phyloP scores from a whole-genome alignment of 2,888 invertebrate genomes.

The Pachycephus smyrnensis region DNA sequence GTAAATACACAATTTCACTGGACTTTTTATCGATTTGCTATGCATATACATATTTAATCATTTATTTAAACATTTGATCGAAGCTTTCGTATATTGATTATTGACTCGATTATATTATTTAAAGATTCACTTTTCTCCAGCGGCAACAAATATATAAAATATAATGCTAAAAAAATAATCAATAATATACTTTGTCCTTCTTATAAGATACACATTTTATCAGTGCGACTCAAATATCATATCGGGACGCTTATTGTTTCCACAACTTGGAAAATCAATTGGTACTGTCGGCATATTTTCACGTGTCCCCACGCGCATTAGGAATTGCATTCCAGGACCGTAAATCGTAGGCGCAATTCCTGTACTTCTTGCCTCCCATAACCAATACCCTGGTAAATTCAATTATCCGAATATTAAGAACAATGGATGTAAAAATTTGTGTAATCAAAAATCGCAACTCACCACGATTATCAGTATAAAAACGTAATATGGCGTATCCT shows the following conservation, averaged over 20 bases:
- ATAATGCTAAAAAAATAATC: not conserved
- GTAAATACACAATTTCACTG: not conserved
- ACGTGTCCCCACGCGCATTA: slow-evolving; percentile 46
- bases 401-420: not conserved
- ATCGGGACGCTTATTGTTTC: slow-evolving; percentile 48
- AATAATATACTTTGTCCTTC: not conserved
- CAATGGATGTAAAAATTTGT: not conserved
- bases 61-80: no score
- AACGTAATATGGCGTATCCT: slow-evolving; percentile 63
- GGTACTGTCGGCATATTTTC: slow-evolving; percentile 49
- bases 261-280: slow-evolving; percentile 51
- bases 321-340: slow-evolving; percentile 49
- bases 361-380: slow-evolving; percentile 51
- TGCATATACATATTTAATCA: no score
- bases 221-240: slow-evolving; percentile 42
- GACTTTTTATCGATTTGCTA: not conserved
- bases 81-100: not conserved
- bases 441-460: not conserved
- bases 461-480: slow-evolving; percentile 50
- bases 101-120: not conserved
- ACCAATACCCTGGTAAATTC: slow-evolving; percentile 46
- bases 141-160: not conserved
- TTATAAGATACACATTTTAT: not conserved
- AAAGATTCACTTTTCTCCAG: not conserved
- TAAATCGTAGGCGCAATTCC: slow-evolving; percentile 33